A percentile compares a stretch with the other conserved stretches of the same genome.
phyloP scores from a whole-genome alignment of 1,140 invertebrate species.

The Phymorhynchus buccinoides region DNA sequence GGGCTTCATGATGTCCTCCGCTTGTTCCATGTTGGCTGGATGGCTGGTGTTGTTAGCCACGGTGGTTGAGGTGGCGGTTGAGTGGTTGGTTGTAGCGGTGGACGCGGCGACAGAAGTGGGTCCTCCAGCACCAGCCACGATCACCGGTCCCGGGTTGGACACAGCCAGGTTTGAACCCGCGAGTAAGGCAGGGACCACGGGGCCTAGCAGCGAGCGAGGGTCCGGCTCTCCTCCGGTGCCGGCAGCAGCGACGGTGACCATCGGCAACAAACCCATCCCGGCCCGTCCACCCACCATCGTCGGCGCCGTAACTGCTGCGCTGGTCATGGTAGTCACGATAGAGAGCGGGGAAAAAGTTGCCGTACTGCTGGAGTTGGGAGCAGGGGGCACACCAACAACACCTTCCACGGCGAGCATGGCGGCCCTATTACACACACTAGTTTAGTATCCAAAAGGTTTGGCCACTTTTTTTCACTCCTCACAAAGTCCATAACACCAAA shows the following conservation, averaged over 20 bases:
- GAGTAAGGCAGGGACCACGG: slow-evolving; percentile 20
- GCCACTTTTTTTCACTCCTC: too few relatives aligned
- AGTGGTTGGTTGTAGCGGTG: not conserved
- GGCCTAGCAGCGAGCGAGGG: slow-evolving; percentile 21
- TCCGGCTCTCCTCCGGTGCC: not conserved
- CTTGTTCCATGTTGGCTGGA: slow-evolving; percentile 39
- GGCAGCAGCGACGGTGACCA: not conserved
- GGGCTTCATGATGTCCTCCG: slow-evolving; percentile 70
- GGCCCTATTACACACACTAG: not conserved
- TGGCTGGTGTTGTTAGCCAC: slow-evolving; percentile 24
- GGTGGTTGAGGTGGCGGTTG: not conserved
- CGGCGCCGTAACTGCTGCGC: slow-evolving; percentile 15
- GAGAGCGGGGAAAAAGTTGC: slow-evolving; percentile 1
- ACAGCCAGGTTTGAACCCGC: slow-evolving; percentile 41
- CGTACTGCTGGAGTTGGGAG: not conserved
- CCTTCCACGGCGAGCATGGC: slow-evolving; percentile 32
- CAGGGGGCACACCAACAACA: not conserved
- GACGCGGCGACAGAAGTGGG: not conserved
- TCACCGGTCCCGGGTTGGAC: too few relatives aligned
- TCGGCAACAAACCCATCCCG: slow-evolving; percentile 1
- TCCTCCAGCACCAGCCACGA: too few relatives aligned
- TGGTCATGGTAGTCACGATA: not conserved
- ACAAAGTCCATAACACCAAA: not conserved
- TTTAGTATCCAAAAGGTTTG: too few relatives aligned
- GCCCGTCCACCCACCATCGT: slow-evolving; percentile 21